Conservation (phyloP, 2,888 invertebrate species). For the Drosophila paramelanica region DNA sequence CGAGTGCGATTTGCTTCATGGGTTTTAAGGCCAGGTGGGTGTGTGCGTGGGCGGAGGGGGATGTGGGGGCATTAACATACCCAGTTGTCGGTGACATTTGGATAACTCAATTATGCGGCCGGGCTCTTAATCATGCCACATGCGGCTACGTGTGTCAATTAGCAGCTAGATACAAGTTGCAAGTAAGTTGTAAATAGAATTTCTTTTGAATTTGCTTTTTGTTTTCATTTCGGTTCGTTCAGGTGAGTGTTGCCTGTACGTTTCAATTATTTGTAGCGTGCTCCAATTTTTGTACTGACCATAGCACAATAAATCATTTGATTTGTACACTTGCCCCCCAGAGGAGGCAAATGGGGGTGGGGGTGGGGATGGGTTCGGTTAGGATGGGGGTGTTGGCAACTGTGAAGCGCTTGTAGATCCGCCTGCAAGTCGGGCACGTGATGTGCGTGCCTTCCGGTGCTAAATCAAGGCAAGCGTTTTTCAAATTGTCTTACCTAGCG, state of each 20-base stretch:
- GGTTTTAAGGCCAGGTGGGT: conserved; percentile 4
- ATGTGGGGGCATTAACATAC: not conserved
- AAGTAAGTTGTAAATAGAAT: conserved; percentile 26
- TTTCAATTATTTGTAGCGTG: conserved; percentile 72
- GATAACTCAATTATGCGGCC: conserved; percentile 53
- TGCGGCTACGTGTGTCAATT: conserved; percentile 55
- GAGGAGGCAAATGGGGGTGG: not conserved
- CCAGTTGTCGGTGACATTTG: conserved; percentile 27
- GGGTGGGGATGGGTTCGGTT: too few relatives aligned
- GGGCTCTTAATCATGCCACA: conserved; percentile 30
- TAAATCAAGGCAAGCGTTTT: conserved; percentile 78
- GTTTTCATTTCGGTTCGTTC: not conserved
- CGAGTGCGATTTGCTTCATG: conserved; percentile 24
- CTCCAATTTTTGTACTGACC: conserved; percentile 50
- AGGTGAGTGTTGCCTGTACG: conserved; percentile 41
- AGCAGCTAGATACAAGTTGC: conserved; percentile 51
- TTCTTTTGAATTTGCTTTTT: not conserved
- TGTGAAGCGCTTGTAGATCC: conserved; percentile 8
- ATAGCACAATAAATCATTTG: conserved; percentile 71
- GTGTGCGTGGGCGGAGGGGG: not conserved
- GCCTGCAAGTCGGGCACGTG: conserved; percentile 48
- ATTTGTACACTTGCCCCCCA: conserved; percentile 65
- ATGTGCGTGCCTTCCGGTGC: conserved; percentile 82
- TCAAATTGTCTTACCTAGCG: conserved; percentile 73
- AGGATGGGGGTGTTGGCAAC: not conserved